phyloP scores from a whole-genome alignment of 2,113 vertebrate species.

The Psittacula cyanocephala region DNA sequence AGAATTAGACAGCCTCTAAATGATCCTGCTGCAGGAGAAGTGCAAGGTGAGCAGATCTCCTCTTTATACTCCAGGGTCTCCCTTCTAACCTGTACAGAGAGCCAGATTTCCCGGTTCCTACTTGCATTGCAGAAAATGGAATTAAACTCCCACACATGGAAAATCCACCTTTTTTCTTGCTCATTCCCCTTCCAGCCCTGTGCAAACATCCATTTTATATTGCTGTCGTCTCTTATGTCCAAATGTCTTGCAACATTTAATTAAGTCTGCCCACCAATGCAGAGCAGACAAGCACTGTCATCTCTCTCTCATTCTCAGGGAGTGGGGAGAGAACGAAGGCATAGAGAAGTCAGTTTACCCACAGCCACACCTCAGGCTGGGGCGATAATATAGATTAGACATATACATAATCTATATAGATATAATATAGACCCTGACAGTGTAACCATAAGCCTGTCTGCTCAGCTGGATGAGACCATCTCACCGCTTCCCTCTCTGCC shows the following conservation, averaged over 20 bases:
- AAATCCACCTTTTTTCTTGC: slow-evolving; percentile 6
- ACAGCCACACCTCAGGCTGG: neutral
- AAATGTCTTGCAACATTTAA: slow-evolving; percentile 27
- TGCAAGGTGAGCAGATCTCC: slow-evolving; percentile 27
- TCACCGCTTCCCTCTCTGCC: neutral
- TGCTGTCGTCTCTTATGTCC: neutral
- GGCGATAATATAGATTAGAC: neutral
- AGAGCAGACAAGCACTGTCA: neutral
- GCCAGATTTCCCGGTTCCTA: neutral
- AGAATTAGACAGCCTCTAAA: neutral
- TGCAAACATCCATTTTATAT: neutral
- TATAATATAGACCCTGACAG: neutral
- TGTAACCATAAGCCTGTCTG: neutral
- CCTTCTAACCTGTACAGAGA: neutral
- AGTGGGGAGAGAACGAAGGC: neutral
- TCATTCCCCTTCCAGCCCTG: neutral
- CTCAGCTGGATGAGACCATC: neutral
- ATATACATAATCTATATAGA: neutral
- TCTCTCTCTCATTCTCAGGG: neutral
- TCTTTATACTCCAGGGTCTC: neutral
- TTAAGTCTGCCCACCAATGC: slow-evolving; percentile 35
- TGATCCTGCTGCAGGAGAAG: neutral
- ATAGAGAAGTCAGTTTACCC: neutral
- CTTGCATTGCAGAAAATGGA: slow-evolving; percentile 13
- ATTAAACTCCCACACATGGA: slow-evolving; percentile 20